A percentile compares a stretch with the other conserved stretches of the same genome.
phyloP scores from a whole-genome alignment of 2,888 invertebrate genomes.

The Caenorhabditis sinica region DNA sequence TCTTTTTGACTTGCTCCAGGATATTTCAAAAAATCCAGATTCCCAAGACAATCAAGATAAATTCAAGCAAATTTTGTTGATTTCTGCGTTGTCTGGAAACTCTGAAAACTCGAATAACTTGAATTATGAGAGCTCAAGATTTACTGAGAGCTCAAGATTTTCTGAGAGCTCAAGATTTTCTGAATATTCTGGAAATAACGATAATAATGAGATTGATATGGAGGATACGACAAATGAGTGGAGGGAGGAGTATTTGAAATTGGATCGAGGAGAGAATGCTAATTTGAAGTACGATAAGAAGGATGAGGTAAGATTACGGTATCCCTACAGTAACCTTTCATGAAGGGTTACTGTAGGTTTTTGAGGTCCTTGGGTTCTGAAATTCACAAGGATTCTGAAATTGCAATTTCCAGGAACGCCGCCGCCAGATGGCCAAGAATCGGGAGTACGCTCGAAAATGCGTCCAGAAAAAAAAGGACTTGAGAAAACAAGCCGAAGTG shows the following conservation, averaged over 20 bases:
- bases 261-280: background rate
- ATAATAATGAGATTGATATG: conserved; percentile 5
- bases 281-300: conserved; percentile 1
- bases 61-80: too few species aligned
- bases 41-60: too few species aligned
- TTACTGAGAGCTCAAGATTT: too few species aligned
- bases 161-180: too few species aligned
- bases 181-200: background rate
- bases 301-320: conserved; percentile 17
- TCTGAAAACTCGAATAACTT: too few species aligned
- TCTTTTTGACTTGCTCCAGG: background rate
- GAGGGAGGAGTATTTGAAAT: conserved; percentile 13
- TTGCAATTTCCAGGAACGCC: conserved; percentile 38
- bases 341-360: background rate
- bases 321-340: background rate
- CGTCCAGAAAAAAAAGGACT: conserved; percentile 54
- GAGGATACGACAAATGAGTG: conserved; percentile 8
- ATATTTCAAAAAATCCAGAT: background rate
- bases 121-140: too few species aligned
- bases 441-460: conserved; percentile 56
- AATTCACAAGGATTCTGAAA: background rate
- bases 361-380: background rate
- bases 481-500: conserved; percentile 35
- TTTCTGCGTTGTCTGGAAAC: too few species aligned
- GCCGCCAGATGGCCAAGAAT: conserved; percentile 57